Percentiles rank a stretch among this genome's conserved stretches.
These are phyloP conservation scores for Coreoperca whiteheadi DNA, from an alignment of 2,113 vertebrate species.

Conservation along the genomic window DNA sequence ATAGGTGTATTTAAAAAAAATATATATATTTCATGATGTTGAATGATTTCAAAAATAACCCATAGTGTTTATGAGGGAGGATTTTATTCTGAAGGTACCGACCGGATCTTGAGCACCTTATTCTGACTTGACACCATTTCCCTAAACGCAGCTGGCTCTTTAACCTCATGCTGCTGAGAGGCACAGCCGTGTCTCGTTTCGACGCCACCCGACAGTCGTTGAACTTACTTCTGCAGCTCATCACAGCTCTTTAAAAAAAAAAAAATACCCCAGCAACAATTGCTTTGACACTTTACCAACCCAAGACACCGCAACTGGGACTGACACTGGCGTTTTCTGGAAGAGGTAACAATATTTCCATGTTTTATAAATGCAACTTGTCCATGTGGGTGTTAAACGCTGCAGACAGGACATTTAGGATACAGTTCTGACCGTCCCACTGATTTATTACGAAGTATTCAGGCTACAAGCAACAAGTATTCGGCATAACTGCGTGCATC, in stretches of 20 bases:
- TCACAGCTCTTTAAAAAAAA: background rate
- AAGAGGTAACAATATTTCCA: constrained; percentile 46
- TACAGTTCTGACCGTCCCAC: background rate
- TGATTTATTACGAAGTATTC: background rate
- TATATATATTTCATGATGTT: too few relatives aligned
- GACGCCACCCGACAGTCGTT: background rate
- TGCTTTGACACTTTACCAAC: background rate
- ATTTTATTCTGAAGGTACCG: constrained; percentile 62
- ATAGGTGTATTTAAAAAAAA: too few relatives aligned
- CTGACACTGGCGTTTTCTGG: constrained; percentile 11
- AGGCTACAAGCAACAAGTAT: background rate
- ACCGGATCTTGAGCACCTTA: background rate
- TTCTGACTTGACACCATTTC: background rate
- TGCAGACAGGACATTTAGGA: too few relatives aligned
- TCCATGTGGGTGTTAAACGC: background rate
- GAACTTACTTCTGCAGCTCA: background rate
- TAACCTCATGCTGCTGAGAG: background rate
- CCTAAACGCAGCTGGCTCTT: constrained; percentile 33
- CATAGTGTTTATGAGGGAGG: too few relatives aligned
- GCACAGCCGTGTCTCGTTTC: background rate
- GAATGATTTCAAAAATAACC: too few relatives aligned
- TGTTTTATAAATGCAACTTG: constrained; percentile 1
- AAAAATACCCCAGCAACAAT: too few relatives aligned
- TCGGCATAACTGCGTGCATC: background rate
- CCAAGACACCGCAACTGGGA: constrained; percentile 4